Conservation (phyloP, 30 jellyfish, hydroid and myxozoan species). For the Aurelia sp. region DNA sequence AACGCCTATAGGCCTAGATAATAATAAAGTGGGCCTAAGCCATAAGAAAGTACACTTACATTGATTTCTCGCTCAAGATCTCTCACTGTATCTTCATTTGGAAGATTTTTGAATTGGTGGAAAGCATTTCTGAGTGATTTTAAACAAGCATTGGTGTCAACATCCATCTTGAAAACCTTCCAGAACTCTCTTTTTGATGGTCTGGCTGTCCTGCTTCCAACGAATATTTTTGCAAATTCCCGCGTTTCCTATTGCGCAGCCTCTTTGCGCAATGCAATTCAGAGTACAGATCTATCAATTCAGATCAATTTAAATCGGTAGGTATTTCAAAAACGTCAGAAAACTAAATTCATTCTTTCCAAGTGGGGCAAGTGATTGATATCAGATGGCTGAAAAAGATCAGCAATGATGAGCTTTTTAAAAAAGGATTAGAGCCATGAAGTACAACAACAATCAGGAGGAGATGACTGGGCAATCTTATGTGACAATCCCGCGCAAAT, state of each 20-base stretch:
- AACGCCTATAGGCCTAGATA: not conserved
- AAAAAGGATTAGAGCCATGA: too few relatives aligned
- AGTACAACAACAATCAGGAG: too few relatives aligned
- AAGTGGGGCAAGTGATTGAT: too few relatives aligned
- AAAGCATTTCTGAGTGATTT: constrained; percentile 36
- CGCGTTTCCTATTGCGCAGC: constrained; percentile 43
- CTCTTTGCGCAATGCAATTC: constrained; percentile 43
- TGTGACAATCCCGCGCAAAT: too few relatives aligned
- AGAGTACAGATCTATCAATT: not conserved
- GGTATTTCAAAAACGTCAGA: not conserved
- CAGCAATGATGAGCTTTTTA: too few relatives aligned
- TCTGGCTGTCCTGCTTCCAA: not conserved
- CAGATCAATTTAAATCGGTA: not conserved
- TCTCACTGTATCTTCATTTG: constrained; percentile 30
- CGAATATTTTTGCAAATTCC: constrained; percentile 27
- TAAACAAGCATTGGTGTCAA: constrained; percentile 43
- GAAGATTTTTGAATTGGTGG: constrained; percentile 25
- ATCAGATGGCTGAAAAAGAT: too few relatives aligned
- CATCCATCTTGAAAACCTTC: constrained; percentile 26
- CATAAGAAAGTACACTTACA: constrained; percentile 14
- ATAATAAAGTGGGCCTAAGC: not conserved
- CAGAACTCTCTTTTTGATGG: not conserved
- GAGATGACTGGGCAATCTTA: too few relatives aligned
- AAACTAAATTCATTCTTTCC: too few relatives aligned
- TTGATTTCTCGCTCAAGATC: constrained; percentile 46